Base-by-base conservation (phyloP, 2,113 vertebrate genomes). In the Psettodes erumei region DNA sequence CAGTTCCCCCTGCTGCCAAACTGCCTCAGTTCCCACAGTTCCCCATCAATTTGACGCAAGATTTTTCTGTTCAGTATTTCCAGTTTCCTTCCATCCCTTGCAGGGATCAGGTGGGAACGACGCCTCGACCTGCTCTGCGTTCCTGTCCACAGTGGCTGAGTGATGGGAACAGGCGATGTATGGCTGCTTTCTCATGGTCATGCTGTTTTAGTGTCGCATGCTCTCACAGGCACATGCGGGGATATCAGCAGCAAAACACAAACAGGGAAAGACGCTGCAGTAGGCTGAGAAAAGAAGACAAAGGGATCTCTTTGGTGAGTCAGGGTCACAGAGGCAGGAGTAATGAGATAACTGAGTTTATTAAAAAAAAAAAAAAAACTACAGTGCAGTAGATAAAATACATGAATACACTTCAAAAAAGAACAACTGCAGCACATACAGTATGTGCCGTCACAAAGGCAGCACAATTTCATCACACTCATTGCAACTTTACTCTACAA, bases 1-100 rank as follows among this genome's bases (percentile, higher is more conserved):
- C 33, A 58, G 13, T 9, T 65, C 48, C 42, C 42, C 45, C 32
- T 35, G 0, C 67, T n/a, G 48, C 51, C 27, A 62, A 60, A 73
- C 12, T 30, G 35, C 33, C 58, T 81, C n/a, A 11, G 32, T 78
- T 86, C 75, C 48, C 78, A 72, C 35, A 63, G 18, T 12, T 47
- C 23, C 58, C 15, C 45, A 71, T 21, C 45, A 65, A 37, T 58
- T 27, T 42, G 43, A 61, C 79, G 65, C 27, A 32, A 40, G 6
- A n/a, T n/a, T 33, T 61, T 37, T 77, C 69, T 48, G 19, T 42
- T 70, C 63, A 78, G 71, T 75, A 67, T 72, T 86, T 55, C 43
- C 35, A 33, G 79, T 68, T 81, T 88, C 65, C 66, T 53, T 88
- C 83, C 86, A 79, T 72, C 71, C 74, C 40, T 72, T 30, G 58